A percentile compares a stretch with the other conserved stretches of the same genome.
Evolutionary conservation across 2,797 vertebrate genomes (phyloP).

Genomic region (Melanotaenia trifasciata): DNA sequence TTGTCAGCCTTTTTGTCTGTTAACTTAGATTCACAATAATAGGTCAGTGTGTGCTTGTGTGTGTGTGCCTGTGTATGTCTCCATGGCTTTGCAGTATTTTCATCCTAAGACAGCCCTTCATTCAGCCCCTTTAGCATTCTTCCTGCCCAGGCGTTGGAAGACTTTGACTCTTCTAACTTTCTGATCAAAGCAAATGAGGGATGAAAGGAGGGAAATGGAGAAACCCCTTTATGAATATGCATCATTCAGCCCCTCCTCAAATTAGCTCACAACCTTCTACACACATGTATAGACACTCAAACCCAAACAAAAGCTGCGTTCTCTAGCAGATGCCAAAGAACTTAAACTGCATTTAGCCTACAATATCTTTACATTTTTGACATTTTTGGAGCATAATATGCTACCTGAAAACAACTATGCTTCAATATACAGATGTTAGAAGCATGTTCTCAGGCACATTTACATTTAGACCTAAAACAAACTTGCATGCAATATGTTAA

Average conservation of each 20-base stretch:
- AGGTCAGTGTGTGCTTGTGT: conserved; percentile 11
- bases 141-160: conserved; percentile 19
- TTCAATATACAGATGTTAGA: neutral
- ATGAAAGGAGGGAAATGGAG: conserved; percentile 40
- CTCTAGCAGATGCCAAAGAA: conserved; percentile 12
- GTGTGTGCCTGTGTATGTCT: conserved; percentile 5
- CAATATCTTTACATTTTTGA: neutral
- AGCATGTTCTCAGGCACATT: neutral
- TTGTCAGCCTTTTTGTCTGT: conserved; percentile 11
- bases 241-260: conserved; percentile 12
- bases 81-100: conserved; percentile 18
- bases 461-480: conserved; percentile 18
- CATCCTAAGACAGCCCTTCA: conserved; percentile 35
- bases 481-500: conserved; percentile 10
- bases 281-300: neutral
- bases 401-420: conserved; percentile 2
- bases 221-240: conserved; percentile 49
- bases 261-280: neutral
- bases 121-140: conserved; percentile 38
- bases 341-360: conserved; percentile 6
- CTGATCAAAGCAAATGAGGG: conserved; percentile 59
- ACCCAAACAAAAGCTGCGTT: conserved; percentile 6
- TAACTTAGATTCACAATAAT: conserved; percentile 6
- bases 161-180: conserved; percentile 43
- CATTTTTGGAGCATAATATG: neutral